Evolutionary conservation across 1,140 invertebrate genomes (phyloP).

Genomic region (Steinernema feltiae): DNA sequence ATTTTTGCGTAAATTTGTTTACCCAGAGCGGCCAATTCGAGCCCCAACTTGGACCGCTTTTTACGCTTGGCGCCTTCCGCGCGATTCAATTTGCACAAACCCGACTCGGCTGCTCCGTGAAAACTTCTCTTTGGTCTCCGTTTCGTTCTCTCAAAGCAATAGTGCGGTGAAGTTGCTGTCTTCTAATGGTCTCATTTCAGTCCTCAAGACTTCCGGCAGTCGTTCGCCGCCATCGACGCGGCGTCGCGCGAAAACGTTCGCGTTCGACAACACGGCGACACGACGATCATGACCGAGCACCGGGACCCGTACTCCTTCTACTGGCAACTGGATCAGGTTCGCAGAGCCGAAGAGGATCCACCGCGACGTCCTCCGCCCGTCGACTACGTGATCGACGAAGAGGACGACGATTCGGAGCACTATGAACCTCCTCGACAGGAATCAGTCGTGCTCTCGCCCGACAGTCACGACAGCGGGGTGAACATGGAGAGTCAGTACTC

Average conservation of each 20-base stretch:
- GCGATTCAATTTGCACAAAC: neutral
- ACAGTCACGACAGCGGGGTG: slow-evolving; percentile 54
- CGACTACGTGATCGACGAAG: slow-evolving; percentile 47
- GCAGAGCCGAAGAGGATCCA: slow-evolving; percentile 38
- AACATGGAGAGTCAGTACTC: slow-evolving; percentile 53
- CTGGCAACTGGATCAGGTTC: slow-evolving; percentile 55
- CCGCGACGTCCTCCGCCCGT: slow-evolving; percentile 36
- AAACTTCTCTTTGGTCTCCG: neutral
- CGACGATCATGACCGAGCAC: slow-evolving; percentile 56
- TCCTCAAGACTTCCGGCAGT: slow-evolving; percentile 38
- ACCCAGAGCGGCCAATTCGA: neutral
- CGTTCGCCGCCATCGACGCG: slow-evolving; percentile 38
- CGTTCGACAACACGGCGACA: slow-evolving; percentile 44
- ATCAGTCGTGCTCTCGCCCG: slow-evolving; percentile 44
- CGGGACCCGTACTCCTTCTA: slow-evolving; percentile 57
- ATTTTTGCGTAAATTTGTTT: neutral
- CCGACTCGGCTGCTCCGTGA: too few relatives aligned
- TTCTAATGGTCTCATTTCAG: slow-evolving; percentile 11
- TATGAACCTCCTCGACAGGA: slow-evolving; percentile 13
- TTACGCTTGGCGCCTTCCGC: neutral
- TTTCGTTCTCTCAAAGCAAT: too few relatives aligned
- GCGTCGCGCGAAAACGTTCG: slow-evolving; percentile 35
- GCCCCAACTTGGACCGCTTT: neutral
- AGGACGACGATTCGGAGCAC: slow-evolving; percentile 31
- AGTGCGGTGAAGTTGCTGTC: too few relatives aligned